Percentiles rank a stretch among this genome's conserved stretches.
Conservation (phyloP, 1,140 invertebrate genomes). For the Drosophila pruinosa region DNA sequence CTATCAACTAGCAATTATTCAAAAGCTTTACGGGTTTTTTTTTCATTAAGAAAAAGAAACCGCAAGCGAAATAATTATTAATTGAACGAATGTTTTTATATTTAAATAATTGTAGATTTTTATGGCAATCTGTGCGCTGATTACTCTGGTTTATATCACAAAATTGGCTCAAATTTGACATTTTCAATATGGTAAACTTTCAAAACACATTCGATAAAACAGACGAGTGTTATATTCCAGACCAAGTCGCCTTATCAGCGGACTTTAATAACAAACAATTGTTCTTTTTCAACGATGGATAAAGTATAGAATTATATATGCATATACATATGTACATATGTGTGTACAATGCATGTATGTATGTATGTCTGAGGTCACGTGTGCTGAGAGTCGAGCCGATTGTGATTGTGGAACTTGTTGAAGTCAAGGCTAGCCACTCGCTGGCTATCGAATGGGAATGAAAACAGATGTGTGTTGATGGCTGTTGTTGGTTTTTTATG, state of each 20-base stretch:
- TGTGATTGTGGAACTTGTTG: constrained; percentile 40
- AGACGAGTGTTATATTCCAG: constrained; percentile 6
- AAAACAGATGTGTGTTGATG: constrained; percentile 63
- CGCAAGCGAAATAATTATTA: no score
- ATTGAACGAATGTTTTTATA: no score
- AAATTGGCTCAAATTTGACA: background rate
- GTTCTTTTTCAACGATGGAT: constrained; percentile 1
- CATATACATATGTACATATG: background rate
- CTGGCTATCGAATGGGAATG: constrained; percentile 8
- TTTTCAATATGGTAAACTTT: constrained; percentile 11
- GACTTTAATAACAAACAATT: constrained; percentile 4
- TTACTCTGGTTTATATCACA: background rate
- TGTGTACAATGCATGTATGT: background rate
- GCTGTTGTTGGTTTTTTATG: constrained; percentile 20
- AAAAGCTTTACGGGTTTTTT: no score
- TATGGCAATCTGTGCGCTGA: background rate
- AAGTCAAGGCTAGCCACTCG: background rate
- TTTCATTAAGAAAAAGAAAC: no score
- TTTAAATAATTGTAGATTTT: no score
- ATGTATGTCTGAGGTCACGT: background rate
- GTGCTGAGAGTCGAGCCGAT: background rate
- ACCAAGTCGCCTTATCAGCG: constrained; percentile 15
- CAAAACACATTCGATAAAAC: constrained; percentile 5
- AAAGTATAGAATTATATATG: background rate
- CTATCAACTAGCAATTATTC: no score